phyloP scores from a whole-genome alignment of 2,113 vertebrate species.

The Micronisus gabar region DNA sequence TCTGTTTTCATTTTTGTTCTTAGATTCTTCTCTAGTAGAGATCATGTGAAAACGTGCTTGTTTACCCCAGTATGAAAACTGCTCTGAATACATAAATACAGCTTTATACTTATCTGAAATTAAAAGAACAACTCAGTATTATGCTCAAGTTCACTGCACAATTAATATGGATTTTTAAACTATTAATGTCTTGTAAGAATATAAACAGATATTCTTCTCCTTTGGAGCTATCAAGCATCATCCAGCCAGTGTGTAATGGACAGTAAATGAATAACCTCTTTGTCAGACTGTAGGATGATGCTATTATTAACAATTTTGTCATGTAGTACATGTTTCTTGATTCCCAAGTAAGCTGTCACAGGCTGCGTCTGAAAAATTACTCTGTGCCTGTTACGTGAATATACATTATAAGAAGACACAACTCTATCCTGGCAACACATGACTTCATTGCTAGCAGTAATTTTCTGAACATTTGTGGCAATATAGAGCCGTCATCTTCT shows the following conservation, averaged over 20 bases:
- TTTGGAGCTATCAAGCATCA: background rate
- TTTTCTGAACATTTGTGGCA: background rate
- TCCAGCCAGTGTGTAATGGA: background rate
- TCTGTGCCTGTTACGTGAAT: background rate
- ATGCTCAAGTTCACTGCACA: background rate
- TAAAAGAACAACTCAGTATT: background rate
- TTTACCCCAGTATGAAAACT: background rate
- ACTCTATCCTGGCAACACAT: background rate
- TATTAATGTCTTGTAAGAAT: background rate
- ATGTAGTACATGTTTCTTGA: background rate
- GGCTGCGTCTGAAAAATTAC: background rate
- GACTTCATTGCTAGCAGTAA: background rate
- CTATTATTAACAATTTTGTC: background rate
- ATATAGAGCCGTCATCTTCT: background rate
- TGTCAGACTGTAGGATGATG: background rate
- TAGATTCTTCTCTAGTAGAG: background rate
- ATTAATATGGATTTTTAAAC: background rate
- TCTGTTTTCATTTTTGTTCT: background rate
- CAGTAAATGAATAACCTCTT: background rate
- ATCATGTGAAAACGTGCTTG: background rate
- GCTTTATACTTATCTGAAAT: background rate
- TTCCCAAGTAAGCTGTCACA: background rate
- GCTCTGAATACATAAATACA: background rate
- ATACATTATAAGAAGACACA: background rate
- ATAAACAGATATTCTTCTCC: background rate